Evolutionary conservation across 2,888 invertebrate species (phyloP), one percentile per base, ranked within the genome.

Genomic region (Oxycera nigricornis): DNA sequence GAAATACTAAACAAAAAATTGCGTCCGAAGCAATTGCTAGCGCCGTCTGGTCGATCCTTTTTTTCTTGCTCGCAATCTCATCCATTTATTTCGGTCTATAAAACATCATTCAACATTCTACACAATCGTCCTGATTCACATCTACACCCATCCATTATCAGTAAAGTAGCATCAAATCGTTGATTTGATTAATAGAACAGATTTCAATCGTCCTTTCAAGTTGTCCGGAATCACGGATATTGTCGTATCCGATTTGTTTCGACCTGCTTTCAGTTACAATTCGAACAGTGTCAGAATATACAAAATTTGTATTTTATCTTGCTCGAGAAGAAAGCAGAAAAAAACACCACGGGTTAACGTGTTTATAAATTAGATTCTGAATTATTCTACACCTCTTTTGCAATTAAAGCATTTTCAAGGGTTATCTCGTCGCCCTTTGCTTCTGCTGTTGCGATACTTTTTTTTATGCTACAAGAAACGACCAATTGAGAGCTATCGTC

Each of bases 401-500:
- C 61, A 61, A 61, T 61, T 61, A 61, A 61, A 61, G n/a, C 61
- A 2, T 28, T 17, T 3, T 31, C 61, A 61, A 31, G 31, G 61
- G 61, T 61, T 61, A 61, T 61, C 26, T 17, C 28, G 14, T 24
- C 46, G 46, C 2, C 3, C 14, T 6, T 11, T 46, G 3, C 11
- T 46, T 46, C 46, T 2, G n/a, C 46, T 46, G 46, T 46, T 2
- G 46, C 46, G 46, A 2, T 57, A 9, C 28, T 28, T 31, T 20
- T 24, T 28, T 61, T 61, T 61, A 46, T n/a, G 11, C 17, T 46
- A 46, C 61, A 61, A 61, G 61, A 61, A 61, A 61, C 61, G 61
- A 61, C 61, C 61, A 61, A 31, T 61, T 61, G 61, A 61, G 61
- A 61, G 61, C 61, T 61, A 61, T 61, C 61, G 61, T 61, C 61